These are phyloP conservation scores for Oreotragus oreotragus DNA, from an alignment of 2,113 vertebrate genomes.

Conservation along the genomic window DNA sequence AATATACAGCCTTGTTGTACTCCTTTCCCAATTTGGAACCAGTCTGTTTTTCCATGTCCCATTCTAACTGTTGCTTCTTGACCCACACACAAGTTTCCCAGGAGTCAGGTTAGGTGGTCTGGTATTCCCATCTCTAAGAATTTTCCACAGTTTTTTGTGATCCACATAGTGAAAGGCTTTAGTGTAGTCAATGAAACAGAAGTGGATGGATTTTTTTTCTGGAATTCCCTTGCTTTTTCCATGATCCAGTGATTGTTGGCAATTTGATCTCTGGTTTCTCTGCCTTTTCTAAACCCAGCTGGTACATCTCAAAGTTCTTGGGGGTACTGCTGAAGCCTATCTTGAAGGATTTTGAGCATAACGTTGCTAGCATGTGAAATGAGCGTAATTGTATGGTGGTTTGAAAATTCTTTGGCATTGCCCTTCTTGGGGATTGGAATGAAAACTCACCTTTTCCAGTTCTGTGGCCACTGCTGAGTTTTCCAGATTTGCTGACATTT, in stretches of 20 bases:
- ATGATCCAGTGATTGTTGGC: background rate
- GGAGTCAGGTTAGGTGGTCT: background rate
- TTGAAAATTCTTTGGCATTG: background rate
- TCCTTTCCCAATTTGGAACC: background rate
- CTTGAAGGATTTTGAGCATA: background rate
- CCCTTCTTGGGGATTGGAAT: background rate
- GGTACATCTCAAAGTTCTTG: background rate
- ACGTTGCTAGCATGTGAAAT: background rate
- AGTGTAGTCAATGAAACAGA: background rate
- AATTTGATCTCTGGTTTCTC: background rate
- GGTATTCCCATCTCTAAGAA: background rate
- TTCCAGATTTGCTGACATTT: background rate
- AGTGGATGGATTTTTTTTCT: background rate
- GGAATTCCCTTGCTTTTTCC: background rate
- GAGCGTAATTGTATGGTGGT: background rate
- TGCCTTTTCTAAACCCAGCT: background rate
- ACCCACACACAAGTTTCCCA: background rate
- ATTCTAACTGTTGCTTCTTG: background rate
- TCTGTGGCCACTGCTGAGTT: background rate
- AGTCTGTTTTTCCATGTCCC: background rate
- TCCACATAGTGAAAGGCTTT: background rate
- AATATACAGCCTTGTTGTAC: background rate
- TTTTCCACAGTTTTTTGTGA: background rate
- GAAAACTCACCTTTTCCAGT: background rate
- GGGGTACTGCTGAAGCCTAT: background rate